Percentiles rank a stretch among this genome's conserved stretches.
phyloP scores from a whole-genome alignment of 2,888 invertebrate species.

The Tachystola acroxantha region DNA sequence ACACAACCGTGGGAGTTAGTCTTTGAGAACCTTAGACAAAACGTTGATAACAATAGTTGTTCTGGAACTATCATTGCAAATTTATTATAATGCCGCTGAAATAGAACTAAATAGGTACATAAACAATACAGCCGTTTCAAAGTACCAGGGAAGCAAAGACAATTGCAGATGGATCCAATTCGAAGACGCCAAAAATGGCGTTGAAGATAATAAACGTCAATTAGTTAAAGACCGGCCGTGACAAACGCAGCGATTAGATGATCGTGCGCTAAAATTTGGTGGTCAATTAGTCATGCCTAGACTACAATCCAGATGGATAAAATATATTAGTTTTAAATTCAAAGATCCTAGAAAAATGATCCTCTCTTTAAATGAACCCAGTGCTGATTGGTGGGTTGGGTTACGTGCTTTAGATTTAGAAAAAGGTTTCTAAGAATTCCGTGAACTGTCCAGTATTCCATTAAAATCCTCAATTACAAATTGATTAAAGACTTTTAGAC shows the following conservation, averaged over 20 bases:
- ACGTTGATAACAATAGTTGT: constrained; percentile 31
- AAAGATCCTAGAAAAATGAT: no score
- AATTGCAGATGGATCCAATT: constrained; percentile 12
- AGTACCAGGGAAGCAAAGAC: no score
- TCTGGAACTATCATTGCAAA: constrained; percentile 31
- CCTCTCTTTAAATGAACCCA: no score
- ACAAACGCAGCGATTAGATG: constrained; percentile 24
- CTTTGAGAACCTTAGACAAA: constrained; percentile 48
- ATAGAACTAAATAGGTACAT: background rate
- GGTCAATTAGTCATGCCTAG: constrained; percentile 17
- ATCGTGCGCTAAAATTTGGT: constrained; percentile 19
- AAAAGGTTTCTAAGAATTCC: no score
- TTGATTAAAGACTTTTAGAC: no score
- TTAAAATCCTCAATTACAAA: no score
- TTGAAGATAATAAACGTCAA: constrained; percentile 30
- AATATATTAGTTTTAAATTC: no score
- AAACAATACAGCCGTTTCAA: no score
- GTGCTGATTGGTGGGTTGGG: no score
- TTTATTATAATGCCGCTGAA: constrained; percentile 11
- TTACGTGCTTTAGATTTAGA: no score
- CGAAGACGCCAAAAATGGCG: constrained; percentile 33
- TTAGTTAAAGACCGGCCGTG: constrained; percentile 30
- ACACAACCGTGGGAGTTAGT: constrained; percentile 59
- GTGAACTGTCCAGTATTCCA: no score
- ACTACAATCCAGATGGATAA: constrained; percentile 1